Conservation (phyloP, 2,113 vertebrate species). For the Ivindomyrus marchei region DNA sequence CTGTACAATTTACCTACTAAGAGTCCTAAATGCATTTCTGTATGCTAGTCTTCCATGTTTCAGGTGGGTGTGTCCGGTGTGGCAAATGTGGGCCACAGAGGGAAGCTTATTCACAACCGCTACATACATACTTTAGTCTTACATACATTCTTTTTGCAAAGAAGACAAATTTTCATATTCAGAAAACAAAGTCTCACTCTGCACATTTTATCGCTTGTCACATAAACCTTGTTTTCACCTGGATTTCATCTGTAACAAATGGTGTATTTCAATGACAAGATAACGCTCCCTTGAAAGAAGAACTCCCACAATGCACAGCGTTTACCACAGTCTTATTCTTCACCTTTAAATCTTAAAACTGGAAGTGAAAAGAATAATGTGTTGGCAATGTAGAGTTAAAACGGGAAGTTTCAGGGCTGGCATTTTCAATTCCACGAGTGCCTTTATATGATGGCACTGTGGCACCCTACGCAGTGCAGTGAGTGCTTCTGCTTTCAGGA, state of each 20-base stretch:
- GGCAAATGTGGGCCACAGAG: not conserved
- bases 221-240: not conserved
- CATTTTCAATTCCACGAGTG: constrained; percentile 22
- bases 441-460: constrained; percentile 36
- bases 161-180: not conserved
- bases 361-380: not conserved
- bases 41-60: not conserved
- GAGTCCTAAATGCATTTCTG: not conserved
- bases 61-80: not conserved
- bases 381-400: not conserved
- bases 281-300: not conserved
- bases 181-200: not conserved
- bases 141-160: not conserved
- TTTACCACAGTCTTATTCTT: not conserved
- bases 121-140: not conserved
- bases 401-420: constrained; percentile 28
- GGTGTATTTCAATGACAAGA: not conserved
- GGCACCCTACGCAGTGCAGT: constrained; percentile 37
- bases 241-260: not conserved
- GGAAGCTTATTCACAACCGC: not conserved
- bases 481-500: constrained; percentile 42
- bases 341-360: constrained; percentile 5
- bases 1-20: not conserved
- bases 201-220: not conserved
- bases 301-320: not conserved